Evolutionary conservation across 2,888 invertebrate species (phyloP), one percentile per base, ranked within the genome.

Genomic region (Hirtodrosophila alboralis): DNA sequence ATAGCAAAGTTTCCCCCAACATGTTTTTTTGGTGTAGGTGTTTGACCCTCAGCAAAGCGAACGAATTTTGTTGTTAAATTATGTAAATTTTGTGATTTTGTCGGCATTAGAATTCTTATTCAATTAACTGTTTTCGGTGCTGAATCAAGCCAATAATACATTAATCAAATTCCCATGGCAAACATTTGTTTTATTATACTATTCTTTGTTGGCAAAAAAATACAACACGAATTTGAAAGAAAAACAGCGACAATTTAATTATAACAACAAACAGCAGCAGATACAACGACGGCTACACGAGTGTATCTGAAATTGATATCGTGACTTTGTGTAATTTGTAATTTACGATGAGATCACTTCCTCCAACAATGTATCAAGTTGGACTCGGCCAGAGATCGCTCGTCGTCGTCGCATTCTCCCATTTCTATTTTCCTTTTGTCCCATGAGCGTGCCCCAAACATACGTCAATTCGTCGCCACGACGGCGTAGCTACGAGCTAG

Each of bases 321-420:
- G 84, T 84, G 87, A 87, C 84, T 87, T 67, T 87, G 79, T 84
- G 86, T 84, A 86, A 86, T 84, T 86, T 86, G 86, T 86, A 84
- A 84, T 84, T 87, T 86, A 72, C 87, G 87, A 86, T 87, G 87
- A 84, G 87, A 87, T 84, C 87, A 84, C 86, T 86, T 85, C 87
- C 85, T 81, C 63, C 72, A 73, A 69, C 76, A 67, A 75, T 70
- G 84, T 74, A 64, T 69, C 77, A 67, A 45, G 38, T 21, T 40
- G 61, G 61, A 60, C 53, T 51, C 53, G 33, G 36, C 30, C 36
- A 38, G 37, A 3, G 5, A 7, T 30, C 48, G 48, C 53, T 49
- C 64, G 56, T 37, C n/a, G n/a, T 57, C 36, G 44, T 45, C 53
- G 44, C 68, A 65, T 40, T 68, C 61, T 61, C 47, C 27, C 58